Percentiles rank a stretch among this genome's conserved stretches.
Evolutionary conservation across 2,113 vertebrate species (phyloP).

Genomic region (Oostethus manadensis): DNA sequence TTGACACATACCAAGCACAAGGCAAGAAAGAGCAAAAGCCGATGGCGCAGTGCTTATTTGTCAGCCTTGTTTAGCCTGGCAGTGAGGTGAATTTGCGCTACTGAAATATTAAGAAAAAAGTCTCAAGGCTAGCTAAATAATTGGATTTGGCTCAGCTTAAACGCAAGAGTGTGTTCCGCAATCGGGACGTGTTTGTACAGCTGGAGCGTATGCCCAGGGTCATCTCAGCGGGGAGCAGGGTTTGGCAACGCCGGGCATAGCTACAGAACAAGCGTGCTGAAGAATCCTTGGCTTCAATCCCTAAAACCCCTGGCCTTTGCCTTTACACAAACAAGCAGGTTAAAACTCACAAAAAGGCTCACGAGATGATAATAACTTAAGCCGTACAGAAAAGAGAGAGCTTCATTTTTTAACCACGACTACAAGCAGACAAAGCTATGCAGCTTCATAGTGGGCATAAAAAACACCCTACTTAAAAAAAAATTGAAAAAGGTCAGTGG

Average conservation of each 20-base stretch:
- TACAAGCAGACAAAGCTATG: neutral
- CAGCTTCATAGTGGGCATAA: neutral
- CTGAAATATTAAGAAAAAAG: constrained; percentile 41
- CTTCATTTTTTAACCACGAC: neutral
- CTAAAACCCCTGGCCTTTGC: constrained; percentile 20
- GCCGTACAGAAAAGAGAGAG: constrained; percentile 2
- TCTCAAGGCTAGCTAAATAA: constrained; percentile 56
- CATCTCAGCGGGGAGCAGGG: constrained; percentile 58
- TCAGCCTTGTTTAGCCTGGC: constrained; percentile 40
- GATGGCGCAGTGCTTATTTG: constrained; percentile 38
- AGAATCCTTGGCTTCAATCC: constrained; percentile 28
- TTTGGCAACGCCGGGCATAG: constrained; percentile 55
- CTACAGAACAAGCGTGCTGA: constrained; percentile 27
- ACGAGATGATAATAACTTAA: constrained; percentile 6
- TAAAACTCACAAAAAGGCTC: constrained; percentile 5
- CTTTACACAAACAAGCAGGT: constrained; percentile 15
- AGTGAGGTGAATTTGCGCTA: constrained; percentile 39
- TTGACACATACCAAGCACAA: constrained; percentile 38
- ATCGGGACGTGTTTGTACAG: constrained; percentile 64
- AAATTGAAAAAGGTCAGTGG: constrained; percentile 26
- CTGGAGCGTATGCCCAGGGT: constrained; percentile 60
- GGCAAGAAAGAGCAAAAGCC: constrained; percentile 19
- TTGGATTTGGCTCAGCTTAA: constrained; percentile 58
- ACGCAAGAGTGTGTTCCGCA: constrained; percentile 49
- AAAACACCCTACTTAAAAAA: neutral